A percentile compares a stretch with the other conserved stretches of the same genome.
Evolutionary conservation across 2,797 vertebrate species (phyloP).

Genomic region (Microctenopoma stevenorrisi): DNA sequence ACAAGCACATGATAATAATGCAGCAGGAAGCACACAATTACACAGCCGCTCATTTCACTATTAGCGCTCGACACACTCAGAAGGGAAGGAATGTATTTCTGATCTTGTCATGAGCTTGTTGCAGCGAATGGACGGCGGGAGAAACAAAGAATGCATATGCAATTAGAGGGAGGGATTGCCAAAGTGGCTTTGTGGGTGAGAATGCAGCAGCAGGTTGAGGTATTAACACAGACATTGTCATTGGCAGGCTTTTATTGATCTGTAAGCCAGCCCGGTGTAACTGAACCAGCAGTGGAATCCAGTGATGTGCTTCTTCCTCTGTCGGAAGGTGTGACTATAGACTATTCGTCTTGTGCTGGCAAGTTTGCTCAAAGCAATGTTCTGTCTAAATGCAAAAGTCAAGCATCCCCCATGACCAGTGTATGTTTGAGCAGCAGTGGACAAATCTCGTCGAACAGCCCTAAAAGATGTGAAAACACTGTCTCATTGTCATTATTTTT

Average conservation of each 20-base stretch:
- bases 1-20: constrained; percentile 52
- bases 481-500: not conserved
- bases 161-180: constrained; percentile 50
- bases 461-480: not conserved
- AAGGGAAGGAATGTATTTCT: constrained; percentile 45
- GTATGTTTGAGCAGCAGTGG: not conserved
- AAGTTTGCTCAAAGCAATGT: constrained; percentile 5
- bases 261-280: constrained; percentile 59
- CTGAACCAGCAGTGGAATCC: constrained; percentile 51
- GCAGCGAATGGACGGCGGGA: constrained; percentile 30
- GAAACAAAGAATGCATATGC: constrained; percentile 51
- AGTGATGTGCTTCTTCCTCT: constrained; percentile 55
- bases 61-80: constrained; percentile 45
- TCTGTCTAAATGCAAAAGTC: not conserved
- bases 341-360: constrained; percentile 56
- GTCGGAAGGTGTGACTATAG: constrained; percentile 60
- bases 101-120: constrained; percentile 37
- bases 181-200: constrained; percentile 30
- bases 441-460: no score
- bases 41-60: constrained; percentile 43
- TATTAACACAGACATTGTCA: constrained; percentile 67
- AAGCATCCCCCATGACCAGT: not conserved
- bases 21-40: constrained; percentile 50
- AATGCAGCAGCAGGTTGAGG: constrained; percentile 48
- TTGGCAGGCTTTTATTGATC: constrained; percentile 68